Evolutionary conservation across 2,113 vertebrate genomes (phyloP).

Genomic region (Xenopus tropicalis): DNA sequence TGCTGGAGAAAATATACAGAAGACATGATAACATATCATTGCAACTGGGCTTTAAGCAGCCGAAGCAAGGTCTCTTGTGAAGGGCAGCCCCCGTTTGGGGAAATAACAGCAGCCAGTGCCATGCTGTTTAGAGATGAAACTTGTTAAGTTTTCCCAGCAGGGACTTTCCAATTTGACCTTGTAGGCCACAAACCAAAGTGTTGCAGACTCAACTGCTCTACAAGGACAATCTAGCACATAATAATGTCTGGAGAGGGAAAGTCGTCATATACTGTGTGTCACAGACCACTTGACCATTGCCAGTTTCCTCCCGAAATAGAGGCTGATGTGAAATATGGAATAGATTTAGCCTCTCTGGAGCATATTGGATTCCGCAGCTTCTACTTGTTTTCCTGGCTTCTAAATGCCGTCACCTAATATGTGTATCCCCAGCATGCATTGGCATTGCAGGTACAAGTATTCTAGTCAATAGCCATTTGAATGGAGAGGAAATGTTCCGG

Average conservation of each 20-base stretch:
- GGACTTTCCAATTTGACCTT: slow-evolving; percentile 53
- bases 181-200: slow-evolving; percentile 56
- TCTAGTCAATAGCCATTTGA: background rate
- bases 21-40: slow-evolving; percentile 15
- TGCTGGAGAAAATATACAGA: background rate
- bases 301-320: background rate
- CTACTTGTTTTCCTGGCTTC: background rate
- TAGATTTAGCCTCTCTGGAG: background rate
- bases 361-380: slow-evolving; percentile 4
- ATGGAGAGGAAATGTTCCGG: background rate
- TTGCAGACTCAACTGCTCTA: slow-evolving; percentile 53
- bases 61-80: slow-evolving; percentile 34
- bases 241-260: slow-evolving; percentile 50
- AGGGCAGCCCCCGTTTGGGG: slow-evolving; percentile 51
- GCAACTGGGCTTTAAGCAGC: slow-evolving; percentile 6
- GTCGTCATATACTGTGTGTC: slow-evolving; percentile 55
- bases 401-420: background rate
- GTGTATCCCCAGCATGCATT: background rate
- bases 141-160: slow-evolving; percentile 60
- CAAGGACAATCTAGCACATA: slow-evolving; percentile 52
- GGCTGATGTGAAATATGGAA: background rate
- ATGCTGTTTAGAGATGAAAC: slow-evolving; percentile 58
- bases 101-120: slow-evolving; percentile 49
- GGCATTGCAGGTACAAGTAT: background rate
- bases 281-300: slow-evolving; percentile 52